Base-by-base conservation (phyloP, 2,888 invertebrate species). In the Dermolepida albohirtum region DNA sequence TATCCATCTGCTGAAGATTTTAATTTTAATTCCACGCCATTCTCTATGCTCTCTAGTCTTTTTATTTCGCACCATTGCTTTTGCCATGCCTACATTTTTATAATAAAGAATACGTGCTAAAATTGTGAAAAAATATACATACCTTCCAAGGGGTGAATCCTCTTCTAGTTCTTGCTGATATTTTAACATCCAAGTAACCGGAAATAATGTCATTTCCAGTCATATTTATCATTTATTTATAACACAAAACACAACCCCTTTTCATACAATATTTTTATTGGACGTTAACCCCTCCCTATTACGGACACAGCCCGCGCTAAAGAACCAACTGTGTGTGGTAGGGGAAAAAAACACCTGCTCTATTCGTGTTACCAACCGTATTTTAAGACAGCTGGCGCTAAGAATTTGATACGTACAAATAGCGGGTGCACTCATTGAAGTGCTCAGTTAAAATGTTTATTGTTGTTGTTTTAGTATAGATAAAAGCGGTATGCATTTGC, bases 111-210 rank as follows among this genome's bases (percentile, higher is more conserved):
- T 22, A 52, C 5, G 40, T 14, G n/a, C 14, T 55, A 14, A 29
- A 39, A 29, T 55, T 55, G 29, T 29, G 6, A 34, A 34, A 34
- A 34, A 34, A 34, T 11, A 34, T 17, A 81, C 83, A 81, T 81
- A 89, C 89, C 86, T 88, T 89, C 85, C 89, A 89, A 54, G 88
- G 88, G 77, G 88, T 88, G 75, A 89, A 84, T 62, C 88, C 88
- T 75, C 88, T 83, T 77, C 87, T 86, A 29, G 86, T 86, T 79
- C 86, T 87, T 59, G 86, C 86, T 39, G 89, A 88, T 78, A 89
- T 87, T 83, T 89, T 89, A 73, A 89, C 87, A 75, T 89, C 89
- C 72, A 89, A 82, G 81, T 88, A 88, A 71, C 89, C 89, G 66
- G 87, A 87, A 84, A 87, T 84, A 70, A 79, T 59, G 52, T 75